phyloP scores from a whole-genome alignment of 2,888 invertebrate genomes.

The Lasioglossum figueresi region DNA sequence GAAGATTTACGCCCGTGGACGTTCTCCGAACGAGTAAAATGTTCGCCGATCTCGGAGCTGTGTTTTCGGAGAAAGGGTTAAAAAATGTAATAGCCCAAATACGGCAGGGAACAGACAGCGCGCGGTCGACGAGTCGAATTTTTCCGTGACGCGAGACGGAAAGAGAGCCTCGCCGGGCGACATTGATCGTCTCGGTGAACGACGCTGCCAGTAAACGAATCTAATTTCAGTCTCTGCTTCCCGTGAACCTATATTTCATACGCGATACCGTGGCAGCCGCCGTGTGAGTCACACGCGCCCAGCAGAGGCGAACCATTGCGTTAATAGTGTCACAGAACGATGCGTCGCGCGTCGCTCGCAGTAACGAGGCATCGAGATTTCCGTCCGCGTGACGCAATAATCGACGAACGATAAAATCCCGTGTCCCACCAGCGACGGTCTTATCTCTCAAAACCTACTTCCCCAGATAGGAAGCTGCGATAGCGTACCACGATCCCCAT shows the following conservation, averaged over 20 bases:
- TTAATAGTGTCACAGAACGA: constrained; percentile 31
- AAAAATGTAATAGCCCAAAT: background rate
- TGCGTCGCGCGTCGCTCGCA: constrained; percentile 1
- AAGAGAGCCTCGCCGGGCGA: background rate
- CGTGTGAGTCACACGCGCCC: constrained; percentile 45
- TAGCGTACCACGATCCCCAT: background rate
- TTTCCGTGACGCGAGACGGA: background rate
- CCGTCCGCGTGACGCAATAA: constrained; percentile 11
- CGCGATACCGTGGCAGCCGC: constrained; percentile 12
- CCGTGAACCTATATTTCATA: constrained; percentile 24
- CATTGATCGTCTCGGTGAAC: constrained; percentile 11
- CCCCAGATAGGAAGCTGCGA: background rate
- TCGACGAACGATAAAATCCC: background rate
- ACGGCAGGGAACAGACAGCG: background rate
- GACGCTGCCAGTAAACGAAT: constrained; percentile 6
- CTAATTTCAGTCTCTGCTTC: constrained; percentile 32
- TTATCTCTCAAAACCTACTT: constrained; percentile 1
- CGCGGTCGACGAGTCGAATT: background rate
- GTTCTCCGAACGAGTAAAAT: background rate
- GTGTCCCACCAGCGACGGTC: background rate
- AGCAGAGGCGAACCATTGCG: constrained; percentile 37
- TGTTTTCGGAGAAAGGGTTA: background rate
- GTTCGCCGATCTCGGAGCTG: background rate
- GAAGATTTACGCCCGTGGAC: background rate
- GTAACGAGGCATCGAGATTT: constrained; percentile 34